Evolutionary conservation across 1,140 invertebrate genomes (phyloP), one percentile per base, ranked within the genome.

Genomic region (Asbolus verrucosus): DNA sequence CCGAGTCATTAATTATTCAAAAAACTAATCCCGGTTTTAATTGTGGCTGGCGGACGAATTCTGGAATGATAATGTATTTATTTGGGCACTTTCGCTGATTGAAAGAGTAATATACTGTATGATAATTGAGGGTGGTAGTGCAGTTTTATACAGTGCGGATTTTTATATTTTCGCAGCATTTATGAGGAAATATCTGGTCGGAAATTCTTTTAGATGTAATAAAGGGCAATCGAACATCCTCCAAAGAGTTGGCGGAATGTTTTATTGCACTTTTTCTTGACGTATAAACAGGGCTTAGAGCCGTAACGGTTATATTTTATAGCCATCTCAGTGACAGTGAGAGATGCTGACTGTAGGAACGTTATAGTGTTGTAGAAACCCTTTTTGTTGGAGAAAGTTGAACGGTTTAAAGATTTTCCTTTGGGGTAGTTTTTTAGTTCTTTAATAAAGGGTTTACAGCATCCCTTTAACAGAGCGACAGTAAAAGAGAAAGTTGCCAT

Each of bases 291-390:
- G 62, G 63, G 60, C 65, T 73, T 70, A 67, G 54, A 59, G 6
- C 59, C 67, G 67, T 70, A 70, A 70, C 71, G 46, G 67, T 70
- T 70, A 73, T 70, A 73, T 73, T 73, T 73, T 73, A 73, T 59
- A 60, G 59, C 24, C 67, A 27, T 69, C 27, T 59, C 30, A 54
- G 43, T 46, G 62, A 46, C 71, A 73, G 68, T 67, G 61, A 60
- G 39, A 67, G 21, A 59, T 62, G 54, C 33, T 43, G 36, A 59
- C 67, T 69, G 33, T 59, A 33, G 19, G 21, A 67, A 54, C 6
- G 11, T 59, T 5, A 14, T 27, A 43, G 46, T 39, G 30, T 38
- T 36, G 33, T 59, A 14, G 31, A 59, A 72, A 65, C 71, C 71
- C 67, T 72, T 72, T 69, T 65, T 65, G 39, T 69, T 63, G 50